These are phyloP conservation scores for Brachionus rotundiformis DNA, from an alignment of 1,140 invertebrate genomes.

Conservation along the genomic window DNA sequence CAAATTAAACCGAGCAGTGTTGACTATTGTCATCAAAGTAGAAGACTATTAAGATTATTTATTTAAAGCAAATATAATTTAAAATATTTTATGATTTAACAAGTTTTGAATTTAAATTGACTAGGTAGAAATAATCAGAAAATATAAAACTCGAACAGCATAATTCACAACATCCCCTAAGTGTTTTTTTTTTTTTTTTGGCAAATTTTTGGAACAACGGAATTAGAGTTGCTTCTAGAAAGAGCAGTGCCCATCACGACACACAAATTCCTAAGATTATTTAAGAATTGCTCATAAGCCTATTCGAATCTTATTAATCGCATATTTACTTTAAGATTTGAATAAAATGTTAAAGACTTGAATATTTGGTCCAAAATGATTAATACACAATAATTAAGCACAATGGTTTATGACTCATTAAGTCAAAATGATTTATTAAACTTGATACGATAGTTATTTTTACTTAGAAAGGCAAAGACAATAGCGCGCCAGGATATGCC, in stretches of 20 bases:
- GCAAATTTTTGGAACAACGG: neutral
- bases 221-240: neutral
- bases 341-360: conserved; percentile 41
- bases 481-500: neutral
- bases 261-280: conserved; percentile 21
- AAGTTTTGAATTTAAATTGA: conserved; percentile 5
- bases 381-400: conserved; percentile 30
- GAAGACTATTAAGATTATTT: conserved; percentile 5
- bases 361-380: conserved; percentile 27
- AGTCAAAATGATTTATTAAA: conserved; percentile 21
- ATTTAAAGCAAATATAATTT: conserved; percentile 17
- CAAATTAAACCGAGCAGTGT: neutral
- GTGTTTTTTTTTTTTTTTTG: no score
- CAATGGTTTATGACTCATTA: conserved; percentile 36
- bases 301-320: conserved; percentile 38
- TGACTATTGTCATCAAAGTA: neutral
- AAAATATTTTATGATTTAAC: conserved; percentile 18
- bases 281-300: neutral
- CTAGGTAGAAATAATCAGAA: neutral
- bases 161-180: conserved; percentile 1
- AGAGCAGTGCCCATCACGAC: neutral
- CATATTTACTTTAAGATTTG: conserved; percentile 42
- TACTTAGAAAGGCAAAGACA: neutral
- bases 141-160: neutral
- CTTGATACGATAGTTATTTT: neutral